Evolutionary conservation across 2,113 vertebrate genomes (phyloP).

Genomic region (Notiomystis cincta): DNA sequence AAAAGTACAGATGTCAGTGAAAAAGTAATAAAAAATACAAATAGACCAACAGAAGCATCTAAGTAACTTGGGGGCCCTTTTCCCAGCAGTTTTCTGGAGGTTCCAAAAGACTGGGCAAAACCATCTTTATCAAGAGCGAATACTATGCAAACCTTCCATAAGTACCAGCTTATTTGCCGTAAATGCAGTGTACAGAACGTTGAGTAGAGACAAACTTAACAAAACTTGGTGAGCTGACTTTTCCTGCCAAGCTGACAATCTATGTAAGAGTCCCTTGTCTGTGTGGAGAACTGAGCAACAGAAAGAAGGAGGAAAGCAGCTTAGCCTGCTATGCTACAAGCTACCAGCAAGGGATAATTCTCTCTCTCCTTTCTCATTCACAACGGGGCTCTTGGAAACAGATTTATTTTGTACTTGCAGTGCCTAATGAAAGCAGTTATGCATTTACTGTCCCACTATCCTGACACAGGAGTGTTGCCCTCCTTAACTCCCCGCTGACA

Average conservation of each 20-base stretch:
- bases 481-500: background rate
- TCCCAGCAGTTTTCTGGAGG: background rate
- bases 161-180: background rate
- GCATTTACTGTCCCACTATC: background rate
- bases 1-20: background rate
- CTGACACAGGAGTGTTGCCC: background rate
- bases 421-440: background rate
- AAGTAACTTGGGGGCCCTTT: fast-evolving
- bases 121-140: background rate
- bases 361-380: background rate
- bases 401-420: background rate
- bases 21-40: background rate
- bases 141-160: background rate
- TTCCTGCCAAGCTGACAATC: background rate
- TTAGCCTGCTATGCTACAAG: background rate
- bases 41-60: fast-evolving
- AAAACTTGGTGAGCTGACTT: background rate
- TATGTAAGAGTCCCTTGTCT: background rate
- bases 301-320: background rate
- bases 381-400: background rate
- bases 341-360: background rate
- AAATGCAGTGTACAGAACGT: background rate
- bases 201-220: background rate
- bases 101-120: background rate
- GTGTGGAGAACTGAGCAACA: background rate